These are phyloP conservation scores for Phrynocephalus versicolor DNA, from an alignment of 2,113 vertebrate genomes.

Conservation along the genomic window DNA sequence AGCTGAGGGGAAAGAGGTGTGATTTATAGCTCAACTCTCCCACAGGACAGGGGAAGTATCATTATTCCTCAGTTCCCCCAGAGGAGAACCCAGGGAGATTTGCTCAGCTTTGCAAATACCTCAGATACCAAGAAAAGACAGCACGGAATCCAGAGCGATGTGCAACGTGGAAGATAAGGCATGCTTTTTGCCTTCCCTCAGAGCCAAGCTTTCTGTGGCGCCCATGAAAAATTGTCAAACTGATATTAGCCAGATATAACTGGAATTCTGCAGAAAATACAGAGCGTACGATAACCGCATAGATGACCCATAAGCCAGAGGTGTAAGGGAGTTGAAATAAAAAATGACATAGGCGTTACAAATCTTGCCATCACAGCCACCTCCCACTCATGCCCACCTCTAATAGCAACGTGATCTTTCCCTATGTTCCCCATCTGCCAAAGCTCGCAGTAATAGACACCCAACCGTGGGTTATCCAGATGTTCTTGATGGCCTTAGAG, in stretches of 20 bases:
- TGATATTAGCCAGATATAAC: conserved; percentile 24
- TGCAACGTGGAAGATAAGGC: background rate
- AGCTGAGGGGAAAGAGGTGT: background rate
- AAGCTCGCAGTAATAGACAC: too few relatives aligned
- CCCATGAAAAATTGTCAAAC: conserved; percentile 19
- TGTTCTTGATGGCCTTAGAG: too few relatives aligned
- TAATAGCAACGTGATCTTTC: too few relatives aligned
- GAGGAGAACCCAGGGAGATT: background rate
- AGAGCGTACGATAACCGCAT: conserved; percentile 8
- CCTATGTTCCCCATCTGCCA: too few relatives aligned
- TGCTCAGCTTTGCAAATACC: background rate
- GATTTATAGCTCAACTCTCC: background rate
- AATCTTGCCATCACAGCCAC: background rate
- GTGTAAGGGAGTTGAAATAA: background rate
- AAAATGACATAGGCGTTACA: background rate
- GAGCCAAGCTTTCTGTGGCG: background rate
- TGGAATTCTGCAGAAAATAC: conserved; percentile 1
- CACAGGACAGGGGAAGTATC: too few relatives aligned
- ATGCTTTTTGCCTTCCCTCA: background rate
- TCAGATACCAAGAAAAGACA: background rate
- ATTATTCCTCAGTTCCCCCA: background rate
- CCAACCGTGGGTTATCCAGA: too few relatives aligned
- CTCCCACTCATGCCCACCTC: too few relatives aligned
- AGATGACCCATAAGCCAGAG: background rate
- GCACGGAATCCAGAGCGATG: background rate